Percentiles rank a stretch among this genome's conserved stretches.
Evolutionary conservation across 2,113 vertebrate genomes (phyloP).

Genomic region (Brevimyrus niger): DNA sequence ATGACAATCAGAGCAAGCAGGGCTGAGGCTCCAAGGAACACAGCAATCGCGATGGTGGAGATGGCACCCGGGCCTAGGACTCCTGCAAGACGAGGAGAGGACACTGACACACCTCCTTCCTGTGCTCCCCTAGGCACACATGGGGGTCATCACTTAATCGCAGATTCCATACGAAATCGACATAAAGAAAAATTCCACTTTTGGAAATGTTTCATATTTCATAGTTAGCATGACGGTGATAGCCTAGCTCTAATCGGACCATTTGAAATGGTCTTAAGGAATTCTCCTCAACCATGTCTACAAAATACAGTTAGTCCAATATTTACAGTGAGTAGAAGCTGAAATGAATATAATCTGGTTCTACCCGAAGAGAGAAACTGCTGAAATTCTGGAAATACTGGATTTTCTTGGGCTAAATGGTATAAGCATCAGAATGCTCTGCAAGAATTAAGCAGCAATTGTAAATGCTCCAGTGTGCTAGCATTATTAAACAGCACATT

Average conservation of each 20-base stretch:
- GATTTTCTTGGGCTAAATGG: background rate
- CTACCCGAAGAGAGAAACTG: background rate
- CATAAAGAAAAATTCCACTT: background rate
- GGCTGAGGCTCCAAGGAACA: conserved; percentile 87
- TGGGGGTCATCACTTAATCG: background rate
- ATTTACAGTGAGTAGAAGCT: background rate
- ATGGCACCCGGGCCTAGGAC: conserved; percentile 85
- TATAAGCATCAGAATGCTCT: background rate
- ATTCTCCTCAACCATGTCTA: background rate
- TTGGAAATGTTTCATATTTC: background rate
- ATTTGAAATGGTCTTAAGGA: background rate
- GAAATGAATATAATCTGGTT: background rate
- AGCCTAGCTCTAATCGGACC: background rate
- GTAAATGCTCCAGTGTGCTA: background rate
- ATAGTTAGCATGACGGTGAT: background rate
- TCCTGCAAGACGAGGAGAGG: conserved; percentile 47
- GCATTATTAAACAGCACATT: background rate
- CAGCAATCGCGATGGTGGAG: conserved; percentile 86
- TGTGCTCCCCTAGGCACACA: background rate
- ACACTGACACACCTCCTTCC: background rate
- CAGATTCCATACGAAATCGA: background rate
- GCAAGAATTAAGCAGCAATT: background rate
- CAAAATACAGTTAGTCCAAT: background rate
- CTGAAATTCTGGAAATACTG: background rate
- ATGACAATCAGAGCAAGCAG: conserved; percentile 85